Evolutionary conservation across 2,888 invertebrate species (phyloP).

Genomic region (Eueremaeus valkanovi): DNA sequence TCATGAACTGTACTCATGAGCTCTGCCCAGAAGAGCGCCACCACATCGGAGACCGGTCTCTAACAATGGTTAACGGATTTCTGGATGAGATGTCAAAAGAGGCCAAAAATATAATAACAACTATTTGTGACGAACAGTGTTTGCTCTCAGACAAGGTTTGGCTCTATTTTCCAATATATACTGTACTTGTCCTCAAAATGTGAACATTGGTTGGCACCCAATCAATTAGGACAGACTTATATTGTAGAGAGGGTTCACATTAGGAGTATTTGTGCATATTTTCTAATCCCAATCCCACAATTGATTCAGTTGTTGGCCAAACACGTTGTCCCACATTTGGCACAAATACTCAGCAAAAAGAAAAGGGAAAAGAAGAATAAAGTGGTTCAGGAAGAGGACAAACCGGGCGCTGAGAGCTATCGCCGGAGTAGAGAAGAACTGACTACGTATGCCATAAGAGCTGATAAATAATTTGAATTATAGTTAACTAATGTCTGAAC

Average conservation of each 20-base stretch:
- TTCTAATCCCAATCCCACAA: neutral
- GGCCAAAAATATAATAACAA: conserved; percentile 95
- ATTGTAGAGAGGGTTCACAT: no score
- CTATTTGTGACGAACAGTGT: conserved; percentile 97
- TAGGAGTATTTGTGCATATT: neutral
- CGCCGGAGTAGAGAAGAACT: conserved; percentile 92
- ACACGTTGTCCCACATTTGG: conserved; percentile 85
- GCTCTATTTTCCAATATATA: neutral
- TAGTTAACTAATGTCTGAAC: conserved; percentile 25
- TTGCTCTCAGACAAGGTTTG: conserved; percentile 79
- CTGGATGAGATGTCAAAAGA: conserved; percentile 99
- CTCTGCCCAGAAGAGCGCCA: conserved; percentile 97
- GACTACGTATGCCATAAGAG: conserved; percentile 66
- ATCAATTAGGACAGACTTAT: no score
- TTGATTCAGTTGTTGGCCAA: conserved; percentile 70
- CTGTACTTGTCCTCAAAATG: neutral
- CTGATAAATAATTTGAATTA: neutral
- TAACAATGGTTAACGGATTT: conserved; percentile 94
- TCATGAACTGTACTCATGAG: conserved; percentile 95
- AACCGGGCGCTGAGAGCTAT: conserved; percentile 93
- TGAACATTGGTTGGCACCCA: no score
- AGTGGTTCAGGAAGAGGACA: conserved; percentile 69
- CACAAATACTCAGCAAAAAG: conserved; percentile 77
- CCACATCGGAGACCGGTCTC: conserved; percentile 88
- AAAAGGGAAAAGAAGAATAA: conserved; percentile 73